phyloP scores from a whole-genome alignment of 2,113 vertebrate genomes.

The Tychaedon coryphoeus region DNA sequence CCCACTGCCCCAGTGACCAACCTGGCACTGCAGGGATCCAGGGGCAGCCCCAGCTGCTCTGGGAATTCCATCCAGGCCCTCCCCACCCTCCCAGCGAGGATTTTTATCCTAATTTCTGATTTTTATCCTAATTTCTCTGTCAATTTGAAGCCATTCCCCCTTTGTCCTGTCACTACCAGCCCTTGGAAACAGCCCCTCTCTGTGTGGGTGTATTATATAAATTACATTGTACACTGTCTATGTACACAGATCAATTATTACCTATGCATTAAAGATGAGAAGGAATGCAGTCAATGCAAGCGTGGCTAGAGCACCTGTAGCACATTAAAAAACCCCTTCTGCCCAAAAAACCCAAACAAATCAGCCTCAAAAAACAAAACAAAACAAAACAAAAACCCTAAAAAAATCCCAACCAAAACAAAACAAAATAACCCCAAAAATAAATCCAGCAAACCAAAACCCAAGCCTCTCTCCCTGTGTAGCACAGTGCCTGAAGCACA shows the following conservation, averaged over 20 bases:
- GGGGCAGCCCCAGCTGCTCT: background rate
- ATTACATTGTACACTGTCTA: background rate
- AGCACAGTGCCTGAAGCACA: background rate
- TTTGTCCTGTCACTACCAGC: background rate
- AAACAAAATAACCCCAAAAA: background rate
- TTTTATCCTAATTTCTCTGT: background rate
- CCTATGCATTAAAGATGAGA: background rate
- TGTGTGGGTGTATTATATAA: background rate
- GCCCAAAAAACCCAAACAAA: background rate
- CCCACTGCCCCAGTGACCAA: rapidly evolving
- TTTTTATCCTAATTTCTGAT: background rate
- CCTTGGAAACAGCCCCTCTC: background rate
- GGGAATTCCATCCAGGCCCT: background rate
- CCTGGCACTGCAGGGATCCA: background rate
- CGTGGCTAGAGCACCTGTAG: background rate
- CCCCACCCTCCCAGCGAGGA: rapidly evolving
- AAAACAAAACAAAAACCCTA: background rate
- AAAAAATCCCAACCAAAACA: background rate
- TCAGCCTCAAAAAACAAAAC: background rate
- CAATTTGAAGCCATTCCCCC: background rate
- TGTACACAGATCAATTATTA: background rate
- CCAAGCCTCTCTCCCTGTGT: background rate
- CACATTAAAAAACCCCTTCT: background rate
- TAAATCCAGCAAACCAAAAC: background rate
- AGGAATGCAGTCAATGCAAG: background rate